These are phyloP conservation scores for Nesospiza acunhae DNA, from an alignment of 2,113 vertebrate genomes.

Conservation along the genomic window DNA sequence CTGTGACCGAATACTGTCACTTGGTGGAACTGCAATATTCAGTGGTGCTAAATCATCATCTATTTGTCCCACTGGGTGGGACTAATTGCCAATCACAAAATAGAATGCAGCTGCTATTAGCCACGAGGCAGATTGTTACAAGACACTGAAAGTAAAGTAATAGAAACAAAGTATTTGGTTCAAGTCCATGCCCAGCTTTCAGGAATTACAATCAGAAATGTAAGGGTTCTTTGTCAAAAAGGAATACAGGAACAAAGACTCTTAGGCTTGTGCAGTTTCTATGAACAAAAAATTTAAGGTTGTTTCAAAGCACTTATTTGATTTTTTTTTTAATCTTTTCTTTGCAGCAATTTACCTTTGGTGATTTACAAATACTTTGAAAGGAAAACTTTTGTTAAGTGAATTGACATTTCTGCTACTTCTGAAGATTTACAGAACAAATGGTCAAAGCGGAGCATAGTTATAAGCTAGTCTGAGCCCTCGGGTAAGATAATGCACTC, in stretches of 20 bases:
- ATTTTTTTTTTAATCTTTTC: background rate
- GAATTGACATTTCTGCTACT: background rate
- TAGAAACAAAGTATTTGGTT: background rate
- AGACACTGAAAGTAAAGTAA: background rate
- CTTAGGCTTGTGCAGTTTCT: background rate
- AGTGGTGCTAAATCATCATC: background rate
- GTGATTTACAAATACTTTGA: background rate
- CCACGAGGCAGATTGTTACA: background rate
- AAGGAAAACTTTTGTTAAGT: background rate
- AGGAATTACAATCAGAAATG: background rate
- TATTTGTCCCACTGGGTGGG: background rate
- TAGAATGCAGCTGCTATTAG: background rate
- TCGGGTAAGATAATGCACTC: background rate
- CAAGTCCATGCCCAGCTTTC: background rate
- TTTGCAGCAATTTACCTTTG: background rate
- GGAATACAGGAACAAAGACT: background rate
- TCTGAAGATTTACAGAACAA: background rate
- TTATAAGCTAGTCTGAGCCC: background rate
- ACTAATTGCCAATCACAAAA: background rate
- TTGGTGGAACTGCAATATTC: background rate
- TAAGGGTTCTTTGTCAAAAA: background rate
- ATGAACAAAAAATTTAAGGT: background rate
- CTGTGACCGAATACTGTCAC: background rate
- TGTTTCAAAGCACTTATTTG: background rate
- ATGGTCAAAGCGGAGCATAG: background rate